Evolutionary conservation across 2,113 vertebrate species (phyloP), one percentile per base, ranked within the genome.

Genomic region (Galemys pyrenaicus): DNA sequence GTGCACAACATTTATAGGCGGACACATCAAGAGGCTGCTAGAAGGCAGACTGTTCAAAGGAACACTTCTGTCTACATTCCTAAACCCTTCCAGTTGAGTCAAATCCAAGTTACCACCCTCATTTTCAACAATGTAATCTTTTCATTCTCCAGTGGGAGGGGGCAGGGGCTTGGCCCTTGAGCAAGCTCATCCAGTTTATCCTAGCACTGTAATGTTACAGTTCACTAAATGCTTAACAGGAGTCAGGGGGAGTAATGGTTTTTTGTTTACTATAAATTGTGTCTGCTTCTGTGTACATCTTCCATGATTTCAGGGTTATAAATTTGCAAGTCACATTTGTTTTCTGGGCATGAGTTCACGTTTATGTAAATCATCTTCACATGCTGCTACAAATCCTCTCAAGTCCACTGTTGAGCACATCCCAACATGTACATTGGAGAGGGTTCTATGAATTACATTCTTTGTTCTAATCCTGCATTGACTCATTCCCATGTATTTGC

Each of bases 401-500:
- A 80, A 39, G 93, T 68, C 2, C n/a, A 71, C 54, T 13, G 64
- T 16, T 92, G 74, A 86, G 92, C 97, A 97, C 94, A 97, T 97
- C 96, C 94, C 85, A 24, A 97, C 97, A 97, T 87, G 97, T 77
- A 97, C n/a, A 73, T 83, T 83, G 41, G 95, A 97, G 96, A 97
- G 68, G 93, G 60, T 94, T 97, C 94, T 96, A 94, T 92, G 95
- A 97, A 94, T 95, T 94, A 30, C 96, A 92, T 94, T 97, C 95
- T 97, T 97, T 97, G 96, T 97, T 97, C 96, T 97, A 94, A 96
- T 95, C 94, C 85, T 44, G 70, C 56, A 32, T 94, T 97, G 97
- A 97, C 96, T 97, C 97, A 97, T 92, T 91, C 94, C 26, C 74
- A n/a, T 93, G 78, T 44, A 85, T 64, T 86, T 88, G 87, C 96